A percentile compares a stretch with the other conserved stretches of the same genome.
These are phyloP conservation scores for Thymallus thymallus DNA, from an alignment of 2,113 vertebrate species.

Conservation along the genomic window DNA sequence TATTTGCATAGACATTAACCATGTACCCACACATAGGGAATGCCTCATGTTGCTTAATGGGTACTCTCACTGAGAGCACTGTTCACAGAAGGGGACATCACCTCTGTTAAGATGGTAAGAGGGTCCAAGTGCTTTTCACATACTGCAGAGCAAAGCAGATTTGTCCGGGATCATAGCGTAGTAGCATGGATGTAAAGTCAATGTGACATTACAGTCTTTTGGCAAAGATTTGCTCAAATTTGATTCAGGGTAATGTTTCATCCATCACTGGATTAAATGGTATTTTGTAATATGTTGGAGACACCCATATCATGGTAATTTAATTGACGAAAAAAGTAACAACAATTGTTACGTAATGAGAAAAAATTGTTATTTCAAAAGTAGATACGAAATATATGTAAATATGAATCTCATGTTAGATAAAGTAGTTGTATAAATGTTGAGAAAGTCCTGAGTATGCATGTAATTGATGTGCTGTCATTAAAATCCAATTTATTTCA, in stretches of 20 bases:
- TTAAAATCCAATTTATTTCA: slow-evolving; percentile 13
- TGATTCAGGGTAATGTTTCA: slow-evolving; percentile 59
- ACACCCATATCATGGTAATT: not conserved
- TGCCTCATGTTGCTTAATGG: slow-evolving; percentile 65
- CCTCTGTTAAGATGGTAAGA: slow-evolving; percentile 57
- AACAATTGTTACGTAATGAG: no score
- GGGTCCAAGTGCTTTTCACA: slow-evolving; percentile 69
- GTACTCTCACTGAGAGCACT: slow-evolving; percentile 70
- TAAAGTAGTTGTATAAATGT: slow-evolving; percentile 11
- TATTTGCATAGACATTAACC: slow-evolving; percentile 52
- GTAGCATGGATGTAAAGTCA: slow-evolving; percentile 57
- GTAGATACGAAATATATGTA: no score
- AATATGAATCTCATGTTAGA: slow-evolving; percentile 35
- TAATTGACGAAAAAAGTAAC: no score
- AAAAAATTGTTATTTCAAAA: no score
- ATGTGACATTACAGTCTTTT: slow-evolving; percentile 42
- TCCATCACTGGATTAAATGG: slow-evolving; percentile 60
- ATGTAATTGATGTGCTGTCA: not conserved
- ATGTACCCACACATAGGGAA: slow-evolving; percentile 57
- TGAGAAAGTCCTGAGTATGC: no score
- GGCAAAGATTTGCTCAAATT: slow-evolving; percentile 59
- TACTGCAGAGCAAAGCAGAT: slow-evolving; percentile 18
- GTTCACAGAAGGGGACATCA: slow-evolving; percentile 69
- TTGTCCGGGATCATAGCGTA: slow-evolving; percentile 43
- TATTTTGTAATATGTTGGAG: slow-evolving; percentile 41